Evolutionary conservation across 2,797 vertebrate species (phyloP), one percentile per base, ranked within the genome.

Genomic region (Decapterus maruadsi): DNA sequence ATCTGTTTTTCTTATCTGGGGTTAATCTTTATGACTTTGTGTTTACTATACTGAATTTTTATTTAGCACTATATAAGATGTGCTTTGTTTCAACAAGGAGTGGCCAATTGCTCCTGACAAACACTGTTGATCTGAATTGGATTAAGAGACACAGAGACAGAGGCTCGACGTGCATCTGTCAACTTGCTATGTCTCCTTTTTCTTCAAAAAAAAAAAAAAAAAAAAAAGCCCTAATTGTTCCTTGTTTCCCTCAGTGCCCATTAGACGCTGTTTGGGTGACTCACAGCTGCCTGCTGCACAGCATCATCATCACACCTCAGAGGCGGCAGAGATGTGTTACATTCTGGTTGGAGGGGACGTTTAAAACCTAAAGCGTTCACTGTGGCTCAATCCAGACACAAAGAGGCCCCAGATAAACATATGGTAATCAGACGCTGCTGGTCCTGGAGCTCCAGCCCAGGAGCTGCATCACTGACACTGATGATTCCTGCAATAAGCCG

Each of bases 331-430:
- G 55, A 76, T 64, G 65, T 78, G 81, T 77, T 71, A 61, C n/a
- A 74, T 60, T 72, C 50, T 68, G 43, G n/a, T 56, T 36, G 42
- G 55, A 55, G 61, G 43, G 54, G 12, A 61, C 31, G 31, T 34
- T 57, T 82, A 43, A 40, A 62, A 72, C 36, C 62, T 55, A 29
- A 45, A 64, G 69, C 56, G 1, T 59, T 61, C 66, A 72, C 56
- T 64, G 13, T 34, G 71, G 71, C 68, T 64, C 63, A 31, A 12
- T 40, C 50, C 36, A 78, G 77, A 87, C 84, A 91, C 81, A 89
- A 92, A 88, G 90, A 63, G 65, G 63, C 78, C 73, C 67, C 72
- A 55, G 38, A 73, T 55, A 36, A 73, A 75, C 75, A 77, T 48
- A 76, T 77, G 81, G 16, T 71, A 66, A 79, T 68, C 31, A 70